phyloP scores from a whole-genome alignment of 2,797 vertebrate species.

The Coregonus ussuriensis region DNA sequence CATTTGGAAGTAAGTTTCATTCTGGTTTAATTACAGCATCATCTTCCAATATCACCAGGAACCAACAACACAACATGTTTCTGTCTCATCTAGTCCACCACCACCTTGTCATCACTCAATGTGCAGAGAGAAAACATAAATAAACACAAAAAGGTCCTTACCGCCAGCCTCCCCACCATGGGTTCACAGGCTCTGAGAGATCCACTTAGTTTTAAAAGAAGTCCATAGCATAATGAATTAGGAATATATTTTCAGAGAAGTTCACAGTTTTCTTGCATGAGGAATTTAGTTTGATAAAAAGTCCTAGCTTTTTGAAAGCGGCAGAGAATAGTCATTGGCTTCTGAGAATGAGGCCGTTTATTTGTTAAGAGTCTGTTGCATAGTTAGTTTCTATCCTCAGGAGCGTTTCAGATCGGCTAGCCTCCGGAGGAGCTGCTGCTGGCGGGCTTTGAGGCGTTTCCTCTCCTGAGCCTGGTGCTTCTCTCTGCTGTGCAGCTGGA shows the following conservation, averaged over 20 bases:
- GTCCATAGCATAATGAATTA: constrained; percentile 35
- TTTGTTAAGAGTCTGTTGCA: constrained; percentile 6
- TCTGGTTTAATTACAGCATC: background rate
- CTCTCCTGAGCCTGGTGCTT: constrained; percentile 84
- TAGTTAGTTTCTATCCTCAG: constrained; percentile 56
- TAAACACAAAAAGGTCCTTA: constrained; percentile 23
- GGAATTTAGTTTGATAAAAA: background rate
- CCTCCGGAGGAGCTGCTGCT: constrained; percentile 83
- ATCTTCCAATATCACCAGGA: constrained; percentile 19
- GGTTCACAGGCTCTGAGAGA: constrained; percentile 44
- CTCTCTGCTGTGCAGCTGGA: constrained; percentile 80
- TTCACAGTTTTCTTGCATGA: constrained; percentile 44
- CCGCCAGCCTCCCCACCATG: constrained; percentile 21
- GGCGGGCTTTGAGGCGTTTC: constrained; percentile 80
- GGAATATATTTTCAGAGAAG: background rate
- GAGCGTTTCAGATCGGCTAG: constrained; percentile 84
- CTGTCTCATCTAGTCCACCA: constrained; percentile 8
- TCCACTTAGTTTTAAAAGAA: constrained; percentile 33
- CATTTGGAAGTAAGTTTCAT: constrained; percentile 2
- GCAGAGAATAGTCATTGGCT: constrained; percentile 33
- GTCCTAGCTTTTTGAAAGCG: too few species aligned
- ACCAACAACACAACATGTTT: constrained; percentile 30
- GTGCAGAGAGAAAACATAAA: constrained; percentile 45
- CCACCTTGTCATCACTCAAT: constrained; percentile 27
- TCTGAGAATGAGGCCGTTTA: constrained; percentile 39